A percentile compares a stretch with the other conserved stretches of the same genome.
Conservation (phyloP, 2,888 invertebrate genomes). For the Eucriotettix oculatus region DNA sequence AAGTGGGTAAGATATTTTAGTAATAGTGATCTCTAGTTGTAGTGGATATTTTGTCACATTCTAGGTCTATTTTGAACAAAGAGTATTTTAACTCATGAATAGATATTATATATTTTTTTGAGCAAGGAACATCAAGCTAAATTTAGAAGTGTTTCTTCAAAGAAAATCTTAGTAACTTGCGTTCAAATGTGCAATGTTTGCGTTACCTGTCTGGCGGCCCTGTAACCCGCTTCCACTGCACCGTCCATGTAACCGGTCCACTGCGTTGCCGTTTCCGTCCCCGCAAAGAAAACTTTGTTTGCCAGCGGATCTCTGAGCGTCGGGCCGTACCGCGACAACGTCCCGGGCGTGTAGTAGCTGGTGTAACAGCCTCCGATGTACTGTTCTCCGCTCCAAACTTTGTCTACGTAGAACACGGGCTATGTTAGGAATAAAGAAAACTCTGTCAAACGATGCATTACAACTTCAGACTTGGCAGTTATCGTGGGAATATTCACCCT, state of each 20-base stretch:
- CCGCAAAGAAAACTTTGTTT: constrained; percentile 20
- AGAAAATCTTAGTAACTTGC: not conserved
- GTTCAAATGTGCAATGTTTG: not conserved
- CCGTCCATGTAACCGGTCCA: constrained; percentile 25
- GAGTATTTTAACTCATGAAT: too few species aligned
- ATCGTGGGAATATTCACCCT: constrained; percentile 1
- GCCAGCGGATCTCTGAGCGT: constrained; percentile 11
- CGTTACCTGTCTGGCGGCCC: constrained; percentile 18
- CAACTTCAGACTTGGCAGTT: not conserved
- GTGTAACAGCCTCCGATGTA: constrained; percentile 28
- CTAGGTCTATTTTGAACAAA: too few species aligned
- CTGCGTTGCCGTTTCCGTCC: constrained; percentile 22
- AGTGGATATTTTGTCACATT: too few species aligned
- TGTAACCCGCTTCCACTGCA: constrained; percentile 21
- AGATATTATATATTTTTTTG: too few species aligned
- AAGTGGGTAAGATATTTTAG: too few species aligned
- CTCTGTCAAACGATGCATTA: not conserved
- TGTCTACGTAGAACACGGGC: constrained; percentile 23
- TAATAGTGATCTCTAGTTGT: too few species aligned
- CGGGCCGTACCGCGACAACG: constrained; percentile 17
- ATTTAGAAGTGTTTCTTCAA: too few species aligned
- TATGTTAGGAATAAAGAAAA: not conserved
- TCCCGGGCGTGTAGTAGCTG: constrained; percentile 22
- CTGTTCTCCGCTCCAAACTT: constrained; percentile 25
- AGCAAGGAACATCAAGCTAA: too few species aligned